These are phyloP conservation scores for Danio kyathit DNA, from an alignment of 2,797 vertebrate genomes.

Conservation along the genomic window DNA sequence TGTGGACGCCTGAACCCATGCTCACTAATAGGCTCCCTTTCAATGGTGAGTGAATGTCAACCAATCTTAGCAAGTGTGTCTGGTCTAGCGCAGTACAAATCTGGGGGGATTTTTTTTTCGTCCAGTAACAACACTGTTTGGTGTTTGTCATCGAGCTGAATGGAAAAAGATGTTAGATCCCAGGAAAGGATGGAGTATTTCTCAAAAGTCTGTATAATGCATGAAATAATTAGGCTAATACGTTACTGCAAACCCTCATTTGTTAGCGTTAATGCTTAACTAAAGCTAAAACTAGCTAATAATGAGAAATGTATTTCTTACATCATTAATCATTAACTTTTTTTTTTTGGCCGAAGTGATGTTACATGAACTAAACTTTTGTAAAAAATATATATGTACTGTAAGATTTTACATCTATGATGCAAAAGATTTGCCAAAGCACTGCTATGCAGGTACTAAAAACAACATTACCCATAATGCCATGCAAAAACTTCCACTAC, in stretches of 20 bases:
- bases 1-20: slow-evolving; percentile 19
- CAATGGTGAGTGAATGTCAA: slow-evolving; percentile 25
- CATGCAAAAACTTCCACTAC: no score
- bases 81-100: slow-evolving; percentile 2
- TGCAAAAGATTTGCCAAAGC: no score
- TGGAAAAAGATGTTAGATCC: neutral
- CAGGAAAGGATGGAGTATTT: neutral
- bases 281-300: neutral
- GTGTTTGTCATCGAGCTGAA: neutral
- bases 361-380: no score
- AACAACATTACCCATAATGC: no score
- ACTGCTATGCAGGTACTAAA: no score
- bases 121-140: slow-evolving; percentile 1
- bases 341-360: no score
- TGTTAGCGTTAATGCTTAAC: neutral
- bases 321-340: neutral
- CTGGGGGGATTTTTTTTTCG: neutral
- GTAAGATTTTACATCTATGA: no score
- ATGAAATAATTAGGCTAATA: neutral
- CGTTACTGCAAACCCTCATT: neutral
- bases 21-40: slow-evolving; percentile 27
- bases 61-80: slow-evolving; percentile 24
- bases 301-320: neutral
- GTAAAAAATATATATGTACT: no score
- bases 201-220: neutral